phyloP scores from a whole-genome alignment of 2,113 vertebrate species.

The Scomber japonicus region DNA sequence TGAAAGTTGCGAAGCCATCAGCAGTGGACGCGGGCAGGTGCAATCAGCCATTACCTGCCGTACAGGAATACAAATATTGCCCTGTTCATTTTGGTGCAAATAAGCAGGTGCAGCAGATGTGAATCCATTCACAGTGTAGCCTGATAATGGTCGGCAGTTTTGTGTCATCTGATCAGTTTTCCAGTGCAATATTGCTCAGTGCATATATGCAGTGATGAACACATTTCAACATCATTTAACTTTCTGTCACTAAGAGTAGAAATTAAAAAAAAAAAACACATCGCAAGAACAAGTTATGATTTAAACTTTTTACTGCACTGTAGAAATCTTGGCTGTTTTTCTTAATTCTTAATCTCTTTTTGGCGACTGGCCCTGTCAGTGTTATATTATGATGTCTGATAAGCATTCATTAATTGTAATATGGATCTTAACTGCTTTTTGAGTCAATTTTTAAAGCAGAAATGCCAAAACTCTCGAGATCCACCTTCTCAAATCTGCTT shows the following conservation, averaged over 20 bases:
- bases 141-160: constrained; percentile 22
- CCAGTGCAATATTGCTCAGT: neutral
- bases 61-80: constrained; percentile 60
- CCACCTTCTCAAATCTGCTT: neutral
- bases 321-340: no score
- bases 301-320: no score
- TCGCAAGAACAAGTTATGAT: no score
- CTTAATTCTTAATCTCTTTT: no score
- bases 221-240: neutral
- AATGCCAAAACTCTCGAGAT: neutral
- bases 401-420: neutral
- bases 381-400: no score
- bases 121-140: constrained; percentile 29
- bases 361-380: no score
- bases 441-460: no score
- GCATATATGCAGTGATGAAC: neutral
- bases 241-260: neutral
- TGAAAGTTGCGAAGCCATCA: constrained; percentile 26
- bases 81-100: constrained; percentile 18
- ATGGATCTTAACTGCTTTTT: neutral
- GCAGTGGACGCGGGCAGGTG: constrained; percentile 40
- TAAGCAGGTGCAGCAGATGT: constrained; percentile 53
- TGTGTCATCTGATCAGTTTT: constrained; percentile 1
- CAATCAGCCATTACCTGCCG: constrained; percentile 41
- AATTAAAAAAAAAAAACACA: no score